Base-by-base conservation (phyloP, 2,888 invertebrate genomes). In the Acrobasis suavella region DNA sequence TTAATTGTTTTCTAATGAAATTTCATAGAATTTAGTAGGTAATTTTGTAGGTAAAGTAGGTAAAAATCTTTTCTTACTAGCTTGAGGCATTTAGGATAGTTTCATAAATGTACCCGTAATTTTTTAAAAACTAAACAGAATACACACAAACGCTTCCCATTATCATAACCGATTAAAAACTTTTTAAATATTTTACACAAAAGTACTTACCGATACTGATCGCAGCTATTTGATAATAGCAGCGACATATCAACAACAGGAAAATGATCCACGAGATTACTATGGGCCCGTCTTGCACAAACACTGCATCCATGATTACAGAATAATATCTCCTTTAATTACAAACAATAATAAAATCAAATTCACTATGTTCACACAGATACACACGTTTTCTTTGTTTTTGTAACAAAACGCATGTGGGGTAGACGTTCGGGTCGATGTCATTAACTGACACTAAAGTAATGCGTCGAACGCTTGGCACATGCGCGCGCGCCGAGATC, bases 201-300 rank as follows among this genome's bases (percentile, higher is more conserved):
- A n/a, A n/a, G n/a, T n/a, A 77, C 86, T 83, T 62, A 86, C 86
- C 84, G 17, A 68, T 63, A 60, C 70, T 77, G 59, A 78, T 74
- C 37, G 75, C 69, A 69, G 86, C 78, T 63, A 90, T 85, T 64
- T 85, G 82, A 75, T 90, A 90, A 68, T 91, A 91, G 70, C 90
- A 91, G 65, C 90, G 82, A 64, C 84, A 92, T 73, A 92, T 91
- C 67, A 91, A 75, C 69, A 89, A 67, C 59, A 92, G 69, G 67
- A 91, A 91, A 65, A 91, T 81, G 74, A 91, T 85, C 92, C 91
- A 91, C 17, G 92, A 89, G 64, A 92, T 71, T 69, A 91, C 79
- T 65, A 91, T 83, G 1, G 91, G 91, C 42, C 85, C 85, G 58
- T 92, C 92, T 78, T 88, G 87, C 73, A 86, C 87, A 15, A 87